Evolutionary conservation across 2,888 invertebrate species (phyloP), one percentile per base, ranked within the genome.

Genomic region (Periphyllus acericola): DNA sequence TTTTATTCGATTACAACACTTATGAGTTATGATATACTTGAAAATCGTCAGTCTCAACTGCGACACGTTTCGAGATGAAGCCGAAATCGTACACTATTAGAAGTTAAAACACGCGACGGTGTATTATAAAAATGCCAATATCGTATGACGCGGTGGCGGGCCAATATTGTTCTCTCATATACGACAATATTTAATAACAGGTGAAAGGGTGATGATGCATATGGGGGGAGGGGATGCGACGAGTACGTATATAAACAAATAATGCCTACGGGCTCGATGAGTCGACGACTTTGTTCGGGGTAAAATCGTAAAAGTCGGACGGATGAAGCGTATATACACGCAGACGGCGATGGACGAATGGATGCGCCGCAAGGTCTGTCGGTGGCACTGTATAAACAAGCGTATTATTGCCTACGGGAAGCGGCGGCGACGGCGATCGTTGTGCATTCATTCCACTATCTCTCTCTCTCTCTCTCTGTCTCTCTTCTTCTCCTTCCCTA

Each of bases 301-400:
- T 32, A 71, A 9, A 71, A 71, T 71, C 71, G 71, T 14, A 36
- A 36, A 74, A 36, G 8, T 25, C 74, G 25, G 74, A 36, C 40
- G 21, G 25, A 21, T 25, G 25, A n/a, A n/a, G n/a, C n/a, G n/a
- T n/a, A n/a, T n/a, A n/a, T 46, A 14, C 14, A 11, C 21, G 6
- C 60, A 19, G 60, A 60, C 60, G 60, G 60, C 46, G 36, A 25
- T 9, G 32, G 71, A 71, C 71, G 71, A 25, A 46, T 32, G n/a
- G 80, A n/a, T 46, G 46, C n/a, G 80, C 80, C 66, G 25, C 66
- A 8, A 68, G 80, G 80, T 80, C 66, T 80, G 80, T 80, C 80
- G 80, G 36, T 29, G 36, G 80, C 80, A 66, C 66, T 66, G n/a
- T 19, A 66, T 40, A 80, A 80, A 80, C 68, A 80, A 40, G 34